A percentile compares a stretch with the other conserved stretches of the same genome.
Evolutionary conservation across 2,888 invertebrate species (phyloP).

Genomic region (Tiphia femorata): DNA sequence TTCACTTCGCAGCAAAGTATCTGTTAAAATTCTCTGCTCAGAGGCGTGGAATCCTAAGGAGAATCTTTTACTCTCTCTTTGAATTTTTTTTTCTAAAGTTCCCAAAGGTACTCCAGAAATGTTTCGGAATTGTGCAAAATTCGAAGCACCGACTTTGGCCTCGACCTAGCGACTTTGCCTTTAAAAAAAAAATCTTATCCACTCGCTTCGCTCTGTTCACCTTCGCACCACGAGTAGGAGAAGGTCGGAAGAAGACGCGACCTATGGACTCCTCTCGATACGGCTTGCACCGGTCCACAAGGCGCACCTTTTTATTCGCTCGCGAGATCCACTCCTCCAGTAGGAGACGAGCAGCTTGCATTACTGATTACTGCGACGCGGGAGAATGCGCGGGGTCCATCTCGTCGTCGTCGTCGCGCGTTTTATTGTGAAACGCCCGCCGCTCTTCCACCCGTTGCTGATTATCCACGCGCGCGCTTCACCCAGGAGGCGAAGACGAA

Average conservation of each 20-base stretch:
- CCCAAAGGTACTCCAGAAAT: background rate
- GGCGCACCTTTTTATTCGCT: no score
- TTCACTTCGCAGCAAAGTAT: background rate
- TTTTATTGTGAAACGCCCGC: background rate
- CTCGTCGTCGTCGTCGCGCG: constrained; percentile 1
- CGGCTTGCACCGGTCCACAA: no score
- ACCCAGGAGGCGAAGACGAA: background rate
- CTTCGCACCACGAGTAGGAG: no score
- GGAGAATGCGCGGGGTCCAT: background rate
- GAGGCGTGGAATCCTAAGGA: no score
- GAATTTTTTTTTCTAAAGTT: background rate
- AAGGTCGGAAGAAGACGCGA: no score
- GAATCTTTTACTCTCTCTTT: background rate
- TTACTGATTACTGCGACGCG: background rate
- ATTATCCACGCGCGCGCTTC: background rate
- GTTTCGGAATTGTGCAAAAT: no score
- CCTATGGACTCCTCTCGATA: no score
- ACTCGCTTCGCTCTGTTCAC: no score
- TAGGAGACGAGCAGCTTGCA: background rate
- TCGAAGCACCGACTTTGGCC: no score
- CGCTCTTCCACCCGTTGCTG: background rate
- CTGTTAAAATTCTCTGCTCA: no score
- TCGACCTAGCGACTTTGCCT: background rate
- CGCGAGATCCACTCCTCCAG: background rate
- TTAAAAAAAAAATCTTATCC: background rate